Evolutionary conservation across 2,113 vertebrate species (phyloP).

Genomic region (Pachyramphus minor): DNA sequence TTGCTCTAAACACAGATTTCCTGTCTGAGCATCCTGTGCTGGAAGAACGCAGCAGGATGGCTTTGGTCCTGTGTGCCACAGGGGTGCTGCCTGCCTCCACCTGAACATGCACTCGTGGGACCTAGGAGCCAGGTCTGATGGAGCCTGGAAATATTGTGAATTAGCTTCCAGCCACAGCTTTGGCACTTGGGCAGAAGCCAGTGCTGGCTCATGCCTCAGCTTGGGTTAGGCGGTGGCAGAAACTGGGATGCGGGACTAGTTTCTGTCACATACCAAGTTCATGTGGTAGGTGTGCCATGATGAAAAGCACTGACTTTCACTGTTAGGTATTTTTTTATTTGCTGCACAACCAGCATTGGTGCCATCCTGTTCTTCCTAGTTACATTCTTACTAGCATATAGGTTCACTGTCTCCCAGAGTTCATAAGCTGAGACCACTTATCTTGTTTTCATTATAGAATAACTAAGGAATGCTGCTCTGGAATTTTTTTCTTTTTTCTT

Average conservation of each 20-base stretch:
- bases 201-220: background rate
- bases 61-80: fast-evolving
- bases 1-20: background rate
- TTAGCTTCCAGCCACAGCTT: background rate
- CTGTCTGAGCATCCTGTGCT: background rate
- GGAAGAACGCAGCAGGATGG: background rate
- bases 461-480: background rate
- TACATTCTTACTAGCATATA: fast-evolving
- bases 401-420: background rate
- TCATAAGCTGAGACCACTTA: background rate
- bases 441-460: background rate
- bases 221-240: background rate
- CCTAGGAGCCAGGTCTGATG: background rate
- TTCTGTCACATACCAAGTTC: background rate
- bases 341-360: background rate
- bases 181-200: background rate
- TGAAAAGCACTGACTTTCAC: background rate
- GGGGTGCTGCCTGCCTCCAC: background rate
- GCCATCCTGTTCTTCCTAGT: background rate
- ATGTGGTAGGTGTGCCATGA: background rate
- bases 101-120: background rate
- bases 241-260: background rate
- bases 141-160: background rate
- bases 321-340: background rate
- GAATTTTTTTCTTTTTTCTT: background rate